Percentiles rank a stretch among this genome's conserved stretches.
Evolutionary conservation across 2,888 invertebrate species (phyloP).

Genomic region (Halictus quadricinctus): DNA sequence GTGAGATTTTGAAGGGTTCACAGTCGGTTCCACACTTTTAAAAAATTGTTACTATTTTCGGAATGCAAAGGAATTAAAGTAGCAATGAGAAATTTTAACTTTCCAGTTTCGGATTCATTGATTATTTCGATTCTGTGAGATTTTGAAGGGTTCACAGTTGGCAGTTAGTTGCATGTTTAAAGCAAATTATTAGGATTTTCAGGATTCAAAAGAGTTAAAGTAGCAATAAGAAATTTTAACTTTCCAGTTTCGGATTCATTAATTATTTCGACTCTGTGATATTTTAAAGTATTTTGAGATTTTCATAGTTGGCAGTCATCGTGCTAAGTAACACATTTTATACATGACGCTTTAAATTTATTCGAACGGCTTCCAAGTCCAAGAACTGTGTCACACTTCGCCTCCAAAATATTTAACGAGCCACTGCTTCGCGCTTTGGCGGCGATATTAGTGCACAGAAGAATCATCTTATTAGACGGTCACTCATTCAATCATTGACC

Average conservation of each 20-base stretch:
- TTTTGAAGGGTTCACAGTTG: neutral
- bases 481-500: neutral
- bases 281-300: neutral
- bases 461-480: constrained; percentile 8
- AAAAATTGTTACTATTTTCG: neutral
- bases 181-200: neutral
- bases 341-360: neutral
- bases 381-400: neutral
- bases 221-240: too few species aligned
- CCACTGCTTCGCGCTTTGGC: neutral
- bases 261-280: neutral
- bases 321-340: neutral
- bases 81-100: too few species aligned
- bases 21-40: too few species aligned
- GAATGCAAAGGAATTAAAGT: neutral
- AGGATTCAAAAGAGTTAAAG: neutral
- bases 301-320: neutral
- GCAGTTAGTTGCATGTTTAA: too few species aligned
- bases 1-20: neutral
- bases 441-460: neutral
- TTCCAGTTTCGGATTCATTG: neutral
- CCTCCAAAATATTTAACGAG: neutral
- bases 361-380: neutral
- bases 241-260: neutral
- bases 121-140: neutral